Conservation (phyloP, 1,140 invertebrate genomes). For the Trigoniulus corallinus region DNA sequence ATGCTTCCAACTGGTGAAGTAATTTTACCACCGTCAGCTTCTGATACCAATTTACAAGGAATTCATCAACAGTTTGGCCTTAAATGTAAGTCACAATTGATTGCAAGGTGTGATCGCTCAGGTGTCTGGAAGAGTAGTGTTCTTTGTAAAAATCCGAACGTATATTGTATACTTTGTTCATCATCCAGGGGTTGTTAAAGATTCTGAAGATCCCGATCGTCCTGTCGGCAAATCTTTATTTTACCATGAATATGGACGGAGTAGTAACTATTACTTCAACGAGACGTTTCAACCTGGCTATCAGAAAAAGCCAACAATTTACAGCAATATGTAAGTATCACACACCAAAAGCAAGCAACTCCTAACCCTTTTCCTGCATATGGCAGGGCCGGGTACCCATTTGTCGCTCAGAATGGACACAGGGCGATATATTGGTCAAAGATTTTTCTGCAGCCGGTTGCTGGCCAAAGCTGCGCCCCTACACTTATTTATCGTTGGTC, state of each 20-base stretch:
- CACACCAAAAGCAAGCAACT: too few relatives aligned
- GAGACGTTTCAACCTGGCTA: constrained; percentile 56
- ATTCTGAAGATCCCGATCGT: constrained; percentile 46
- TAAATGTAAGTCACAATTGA: constrained; percentile 39
- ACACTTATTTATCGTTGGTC: too few relatives aligned
- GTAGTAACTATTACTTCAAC: constrained; percentile 63
- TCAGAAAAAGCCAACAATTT: constrained; percentile 41
- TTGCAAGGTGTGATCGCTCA: constrained; percentile 2
- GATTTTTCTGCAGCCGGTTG: too few relatives aligned
- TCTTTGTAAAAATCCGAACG: not conserved
- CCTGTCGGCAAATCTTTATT: constrained; percentile 49
- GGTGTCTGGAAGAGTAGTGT: not conserved
- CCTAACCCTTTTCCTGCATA: too few relatives aligned
- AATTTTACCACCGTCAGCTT: constrained; percentile 29
- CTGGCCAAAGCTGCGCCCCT: too few relatives aligned
- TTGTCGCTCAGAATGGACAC: too few relatives aligned
- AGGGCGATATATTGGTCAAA: too few relatives aligned
- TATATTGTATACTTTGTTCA: not conserved
- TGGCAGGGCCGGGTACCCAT: too few relatives aligned
- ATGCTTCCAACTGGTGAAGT: constrained; percentile 48
- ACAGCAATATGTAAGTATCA: constrained; percentile 41
- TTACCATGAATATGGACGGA: constrained; percentile 54
- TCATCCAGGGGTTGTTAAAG: constrained; percentile 50
- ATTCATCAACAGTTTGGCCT: constrained; percentile 57
- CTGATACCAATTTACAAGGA: constrained; percentile 47